phyloP scores from a whole-genome alignment of 2,888 invertebrate genomes.

The Eristalis tenax region DNA sequence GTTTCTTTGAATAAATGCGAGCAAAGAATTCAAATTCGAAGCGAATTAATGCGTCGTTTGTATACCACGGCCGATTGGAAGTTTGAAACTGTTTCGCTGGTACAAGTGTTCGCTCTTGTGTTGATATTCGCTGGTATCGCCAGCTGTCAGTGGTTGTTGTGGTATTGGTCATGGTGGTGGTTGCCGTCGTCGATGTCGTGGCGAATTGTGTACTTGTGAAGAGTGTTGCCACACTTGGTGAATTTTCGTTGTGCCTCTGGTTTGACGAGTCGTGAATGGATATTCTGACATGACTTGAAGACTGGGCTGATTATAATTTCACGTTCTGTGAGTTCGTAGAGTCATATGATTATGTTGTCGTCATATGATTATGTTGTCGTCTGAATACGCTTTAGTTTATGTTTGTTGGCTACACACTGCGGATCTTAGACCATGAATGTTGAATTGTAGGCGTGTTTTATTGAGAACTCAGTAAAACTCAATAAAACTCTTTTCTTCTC shows the following conservation, averaged over 20 bases:
- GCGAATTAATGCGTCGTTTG: constrained; percentile 67
- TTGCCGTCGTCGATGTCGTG: constrained; percentile 8
- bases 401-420: not conserved
- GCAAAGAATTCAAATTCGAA: constrained; percentile 34
- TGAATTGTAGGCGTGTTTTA: no score
- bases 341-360: not conserved
- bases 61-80: constrained; percentile 74
- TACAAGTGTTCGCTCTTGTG: constrained; percentile 61
- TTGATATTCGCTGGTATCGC: constrained; percentile 46
- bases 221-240: constrained; percentile 47
- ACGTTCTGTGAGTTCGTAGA: not conserved
- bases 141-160: not conserved
- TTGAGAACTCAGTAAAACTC: no score
- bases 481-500: no score
- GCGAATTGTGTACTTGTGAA: constrained; percentile 7
- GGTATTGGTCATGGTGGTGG: constrained; percentile 7
- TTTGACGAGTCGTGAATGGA: constrained; percentile 6
- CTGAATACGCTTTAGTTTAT: not conserved
- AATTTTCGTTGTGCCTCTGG: constrained; percentile 13
- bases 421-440: no score
- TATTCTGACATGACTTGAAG: constrained; percentile 21
- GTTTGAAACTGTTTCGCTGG: constrained; percentile 74
- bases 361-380: no score
- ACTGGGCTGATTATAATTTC: constrained; percentile 22
- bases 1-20: not conserved